Conservation (phyloP, 2,888 invertebrate genomes). For the Pandemis heparana region DNA sequence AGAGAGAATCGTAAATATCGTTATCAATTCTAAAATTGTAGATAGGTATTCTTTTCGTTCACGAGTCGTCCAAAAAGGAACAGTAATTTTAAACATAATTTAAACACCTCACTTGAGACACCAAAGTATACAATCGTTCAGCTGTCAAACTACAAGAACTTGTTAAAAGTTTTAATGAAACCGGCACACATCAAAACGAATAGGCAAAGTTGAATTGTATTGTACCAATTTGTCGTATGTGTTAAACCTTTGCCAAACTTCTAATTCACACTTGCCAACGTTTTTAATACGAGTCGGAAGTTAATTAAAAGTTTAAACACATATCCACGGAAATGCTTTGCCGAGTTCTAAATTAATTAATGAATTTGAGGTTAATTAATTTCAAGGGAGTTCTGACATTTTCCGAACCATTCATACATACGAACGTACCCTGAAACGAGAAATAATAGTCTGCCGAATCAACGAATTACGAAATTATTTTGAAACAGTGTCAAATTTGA, state of each 20-base stretch:
- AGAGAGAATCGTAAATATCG: too few species aligned
- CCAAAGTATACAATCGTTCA: background rate
- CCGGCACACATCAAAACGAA: slow-evolving; percentile 15
- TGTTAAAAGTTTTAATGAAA: slow-evolving; percentile 33
- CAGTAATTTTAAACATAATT: background rate
- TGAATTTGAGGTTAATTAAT: slow-evolving; percentile 15
- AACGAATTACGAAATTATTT: background rate
- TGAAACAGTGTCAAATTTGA: background rate
- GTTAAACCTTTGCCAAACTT: slow-evolving; percentile 7
- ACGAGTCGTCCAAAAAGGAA: background rate
- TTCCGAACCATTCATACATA: background rate
- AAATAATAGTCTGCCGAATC: background rate
- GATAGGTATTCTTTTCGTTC: background rate
- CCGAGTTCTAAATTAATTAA: slow-evolving; percentile 2
- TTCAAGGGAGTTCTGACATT: background rate
- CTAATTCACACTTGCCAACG: slow-evolving; percentile 1
- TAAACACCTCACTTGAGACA: background rate
- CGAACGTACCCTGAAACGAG: background rate
- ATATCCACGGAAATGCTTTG: background rate
- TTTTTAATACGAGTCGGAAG: background rate
- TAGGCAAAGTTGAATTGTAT: slow-evolving; percentile 25
- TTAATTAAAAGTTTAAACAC: slow-evolving; percentile 10
- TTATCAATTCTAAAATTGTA: too few species aligned
- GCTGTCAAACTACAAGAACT: slow-evolving; percentile 16
- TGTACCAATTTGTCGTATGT: slow-evolving; percentile 6